phyloP scores from a whole-genome alignment of 2,888 invertebrate species.

The Bombylius major region DNA sequence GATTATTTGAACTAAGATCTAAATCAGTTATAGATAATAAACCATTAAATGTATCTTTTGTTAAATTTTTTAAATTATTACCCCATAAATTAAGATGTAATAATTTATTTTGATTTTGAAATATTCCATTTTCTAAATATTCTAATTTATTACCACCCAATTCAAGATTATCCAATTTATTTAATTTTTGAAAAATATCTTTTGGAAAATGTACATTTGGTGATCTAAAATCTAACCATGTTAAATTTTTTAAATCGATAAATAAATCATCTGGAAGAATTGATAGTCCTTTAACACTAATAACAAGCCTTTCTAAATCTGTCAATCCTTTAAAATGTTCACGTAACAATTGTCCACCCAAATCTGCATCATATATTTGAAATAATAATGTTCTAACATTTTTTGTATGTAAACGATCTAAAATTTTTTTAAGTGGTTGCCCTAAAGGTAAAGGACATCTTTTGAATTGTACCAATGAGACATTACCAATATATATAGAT shows the following conservation, averaged over 20 bases:
- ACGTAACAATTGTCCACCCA: slow-evolving; percentile 40
- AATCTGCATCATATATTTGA: slow-evolving; percentile 39
- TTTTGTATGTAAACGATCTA: slow-evolving; percentile 28
- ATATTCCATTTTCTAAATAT: slow-evolving; percentile 46
- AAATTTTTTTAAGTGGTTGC: slow-evolving; percentile 35
- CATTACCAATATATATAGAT: slow-evolving; percentile 25
- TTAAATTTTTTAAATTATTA: slow-evolving; percentile 52
- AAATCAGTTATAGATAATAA: slow-evolving; percentile 49
- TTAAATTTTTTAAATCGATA: slow-evolving; percentile 45
- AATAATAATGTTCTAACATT: slow-evolving; percentile 39
- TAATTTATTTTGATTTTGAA: slow-evolving; percentile 47
- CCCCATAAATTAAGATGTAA: slow-evolving; percentile 53
- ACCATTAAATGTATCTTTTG: slow-evolving; percentile 49
- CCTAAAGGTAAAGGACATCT: slow-evolving; percentile 32
- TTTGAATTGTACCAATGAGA: slow-evolving; percentile 27
- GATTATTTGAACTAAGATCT: slow-evolving; percentile 55
- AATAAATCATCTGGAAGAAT: slow-evolving; percentile 50
- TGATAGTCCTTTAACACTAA: slow-evolving; percentile 49
- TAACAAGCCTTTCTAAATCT: slow-evolving; percentile 41
- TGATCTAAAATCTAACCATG: slow-evolving; percentile 49
- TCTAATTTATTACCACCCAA: slow-evolving; percentile 53
- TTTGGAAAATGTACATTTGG: slow-evolving; percentile 46
- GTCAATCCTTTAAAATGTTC: slow-evolving; percentile 46
- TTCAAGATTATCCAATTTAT: slow-evolving; percentile 48
- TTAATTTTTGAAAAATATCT: slow-evolving; percentile 43